A percentile compares a stretch with the other conserved stretches of the same genome.
phyloP scores from a whole-genome alignment of 2,113 vertebrate species.

The Dunckerocampus dactyliophorus region DNA sequence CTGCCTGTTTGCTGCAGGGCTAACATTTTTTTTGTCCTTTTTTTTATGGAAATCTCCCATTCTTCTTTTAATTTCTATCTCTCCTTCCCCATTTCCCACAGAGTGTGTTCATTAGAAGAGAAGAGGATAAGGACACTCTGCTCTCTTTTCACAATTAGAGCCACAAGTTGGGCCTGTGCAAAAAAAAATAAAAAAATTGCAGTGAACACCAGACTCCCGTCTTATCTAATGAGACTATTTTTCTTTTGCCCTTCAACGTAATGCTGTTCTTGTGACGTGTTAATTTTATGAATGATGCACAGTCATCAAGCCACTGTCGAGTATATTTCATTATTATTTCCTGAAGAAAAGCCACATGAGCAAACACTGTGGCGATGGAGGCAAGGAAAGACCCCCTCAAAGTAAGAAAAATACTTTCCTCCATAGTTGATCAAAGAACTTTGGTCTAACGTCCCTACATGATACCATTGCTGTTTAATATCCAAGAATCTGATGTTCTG shows the following conservation, averaged over 20 bases:
- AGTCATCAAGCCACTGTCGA: too few relatives aligned
- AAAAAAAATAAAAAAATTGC: neutral
- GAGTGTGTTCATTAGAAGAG: slow-evolving; percentile 45
- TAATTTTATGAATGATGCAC: too few relatives aligned
- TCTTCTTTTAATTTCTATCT: slow-evolving; percentile 37
- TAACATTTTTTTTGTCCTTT: slow-evolving; percentile 20
- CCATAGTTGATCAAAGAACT: too few relatives aligned
- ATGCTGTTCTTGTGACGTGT: neutral
- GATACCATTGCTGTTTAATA: too few relatives aligned
- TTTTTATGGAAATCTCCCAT: slow-evolving; percentile 18
- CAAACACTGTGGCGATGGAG: too few relatives aligned
- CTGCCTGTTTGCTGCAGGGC: slow-evolving; percentile 36
- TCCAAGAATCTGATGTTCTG: too few relatives aligned
- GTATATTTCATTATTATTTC: too few relatives aligned
- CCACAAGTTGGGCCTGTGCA: slow-evolving; percentile 11
- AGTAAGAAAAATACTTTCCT: too few relatives aligned
- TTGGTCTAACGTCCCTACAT: too few relatives aligned
- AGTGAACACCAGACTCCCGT: slow-evolving; percentile 6
- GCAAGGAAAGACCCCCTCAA: too few relatives aligned
- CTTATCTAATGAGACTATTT: slow-evolving; percentile 33
- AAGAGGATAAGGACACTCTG: slow-evolving; percentile 31
- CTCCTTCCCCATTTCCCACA: slow-evolving; percentile 25
- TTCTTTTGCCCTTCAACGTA: neutral
- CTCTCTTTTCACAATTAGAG: slow-evolving; percentile 37
- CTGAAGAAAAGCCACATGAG: too few relatives aligned